Base-by-base conservation (phyloP, 2,888 invertebrate genomes). In the Allygus modestus region DNA sequence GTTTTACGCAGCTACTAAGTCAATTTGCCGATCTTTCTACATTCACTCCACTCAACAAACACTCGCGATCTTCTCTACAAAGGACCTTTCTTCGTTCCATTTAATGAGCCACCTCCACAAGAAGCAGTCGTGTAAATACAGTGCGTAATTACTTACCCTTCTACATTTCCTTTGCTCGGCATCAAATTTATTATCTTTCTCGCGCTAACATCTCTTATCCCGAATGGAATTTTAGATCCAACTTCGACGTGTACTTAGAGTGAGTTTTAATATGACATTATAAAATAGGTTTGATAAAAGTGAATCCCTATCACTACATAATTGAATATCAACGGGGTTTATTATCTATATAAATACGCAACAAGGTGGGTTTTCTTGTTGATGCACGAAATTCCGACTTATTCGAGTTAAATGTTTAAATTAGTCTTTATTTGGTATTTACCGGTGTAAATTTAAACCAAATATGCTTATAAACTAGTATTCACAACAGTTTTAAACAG, bases 1-100 rank as follows among this genome's bases (percentile, higher is more conserved):
- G 65, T 28, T 65, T 65, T 28, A 17, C 65, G 26, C 65, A 26
- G 65, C 43, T 73, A 73, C 73, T 73, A 41, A 73, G 73, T 73
- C 73, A 73, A 73, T 73, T 73, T 73, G 73, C 73, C 73, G 43
- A 73, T 73, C 73, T 73, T 73, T 73, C 73, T 73, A 41, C 73
- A 73, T 41, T 9, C 41, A 15, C 73, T 37, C 11, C 7, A 41
- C 1, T 31, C 4, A 31, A 37, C 31, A 31, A 1, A 1, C 0
- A 37, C 41, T 41, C 0, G 26, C 73, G 41, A 65, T 65, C 65
- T 65, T 31, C 65, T 15, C 54, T 28, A 65, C 65, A 65, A 65
- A 65, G 65, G 31, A 28, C 11, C 20, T 31, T 65, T 65, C 65
- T 65, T 65, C 65, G 31, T 65, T 65, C 65, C 65, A 65, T 65